Base-by-base conservation (phyloP, 1,140 invertebrate genomes). In the Drosophila pseudoananassae region DNA sequence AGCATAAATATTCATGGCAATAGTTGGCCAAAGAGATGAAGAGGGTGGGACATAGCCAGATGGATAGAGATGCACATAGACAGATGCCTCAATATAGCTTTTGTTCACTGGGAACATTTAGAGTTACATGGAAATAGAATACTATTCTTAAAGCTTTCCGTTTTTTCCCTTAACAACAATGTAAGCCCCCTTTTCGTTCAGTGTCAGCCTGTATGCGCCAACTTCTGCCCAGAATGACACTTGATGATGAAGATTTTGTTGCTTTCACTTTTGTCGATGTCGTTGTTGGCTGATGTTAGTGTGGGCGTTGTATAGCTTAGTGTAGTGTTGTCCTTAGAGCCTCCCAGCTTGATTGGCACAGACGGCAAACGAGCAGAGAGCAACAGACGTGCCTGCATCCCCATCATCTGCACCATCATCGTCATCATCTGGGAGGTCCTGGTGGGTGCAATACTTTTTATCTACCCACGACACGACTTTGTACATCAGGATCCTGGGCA, bases 211-310 rank as follows among this genome's bases (percentile, higher is more conserved):
- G 55, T 60, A 66, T 76, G 63, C 79, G 82, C 63, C 83, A 83
- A 82, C 83, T 88, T 83, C 76, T 77, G 83, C 84, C 83, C 72
- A 83, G 84, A 77, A 88, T 84, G 83, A 83, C 84, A 88, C 84
- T 88, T 89, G 84, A 88, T 89, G 83, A 83, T 88, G 83, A 88
- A 88, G 84, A 88, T 89, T 88, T 88, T 89, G 76, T 83, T 88
- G 83, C 84, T 88, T 88, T 88, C 84, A 88, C 83, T 88, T 88
- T 88, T 88, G 78, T 55, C 75, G 54, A 72, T 58, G 52, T 36
- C 33, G 33, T 36, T 36, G 33, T 36, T 10, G 33, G 10, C 10
- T 3, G 33, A 36, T 12, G 33, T n/a, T 12, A 36, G 33, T 36
- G 33, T 36, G 33, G 33, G 12, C 12, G 33, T 36, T 36, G 33